A percentile compares a stretch with the other conserved stretches of the same genome.
phyloP scores from a whole-genome alignment of 2,797 vertebrate genomes.

The Etheostoma nigrum region DNA sequence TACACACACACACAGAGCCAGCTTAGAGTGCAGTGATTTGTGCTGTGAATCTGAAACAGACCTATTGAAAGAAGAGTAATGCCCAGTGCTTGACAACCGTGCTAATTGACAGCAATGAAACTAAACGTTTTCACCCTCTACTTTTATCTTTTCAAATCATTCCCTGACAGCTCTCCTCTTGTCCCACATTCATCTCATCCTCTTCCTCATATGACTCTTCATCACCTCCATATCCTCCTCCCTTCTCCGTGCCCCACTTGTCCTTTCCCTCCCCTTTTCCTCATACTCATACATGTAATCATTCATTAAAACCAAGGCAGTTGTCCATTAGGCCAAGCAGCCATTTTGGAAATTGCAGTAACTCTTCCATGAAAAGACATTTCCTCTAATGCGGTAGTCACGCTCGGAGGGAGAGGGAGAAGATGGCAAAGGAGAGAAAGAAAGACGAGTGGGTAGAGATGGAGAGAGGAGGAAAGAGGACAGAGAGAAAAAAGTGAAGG shows the following conservation, averaged over 20 bases:
- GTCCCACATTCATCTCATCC: slow-evolving; percentile 58
- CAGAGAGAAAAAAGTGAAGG: slow-evolving; percentile 49
- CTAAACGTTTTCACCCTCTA: slow-evolving; percentile 72
- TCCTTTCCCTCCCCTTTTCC: neutral
- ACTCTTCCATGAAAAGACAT: slow-evolving; percentile 93
- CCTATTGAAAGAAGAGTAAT: slow-evolving; percentile 76
- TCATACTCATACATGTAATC: slow-evolving; percentile 75
- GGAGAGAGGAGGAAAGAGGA: slow-evolving; percentile 30
- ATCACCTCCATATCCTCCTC: slow-evolving; percentile 34
- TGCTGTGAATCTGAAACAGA: slow-evolving; percentile 79
- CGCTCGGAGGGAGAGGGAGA: slow-evolving; percentile 77
- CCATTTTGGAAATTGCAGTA: slow-evolving; percentile 89
- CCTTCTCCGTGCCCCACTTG: neutral
- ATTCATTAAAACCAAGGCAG: slow-evolving; percentile 86
- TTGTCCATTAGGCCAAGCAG: slow-evolving; percentile 90
- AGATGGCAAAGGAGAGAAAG: slow-evolving; percentile 62
- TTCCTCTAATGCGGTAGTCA: slow-evolving; percentile 90
- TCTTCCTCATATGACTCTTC: slow-evolving; percentile 62
- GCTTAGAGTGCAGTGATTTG: slow-evolving; percentile 69
- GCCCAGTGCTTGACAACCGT: slow-evolving; percentile 75
- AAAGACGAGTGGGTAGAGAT: slow-evolving; percentile 53
- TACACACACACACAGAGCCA: slow-evolving; percentile 35
- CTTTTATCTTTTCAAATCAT: slow-evolving; percentile 72
- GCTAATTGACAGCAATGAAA: slow-evolving; percentile 80
- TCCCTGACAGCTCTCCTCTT: slow-evolving; percentile 63